Evolutionary conservation across 2,113 vertebrate genomes (phyloP).

Genomic region (Hyla sarda): DNA sequence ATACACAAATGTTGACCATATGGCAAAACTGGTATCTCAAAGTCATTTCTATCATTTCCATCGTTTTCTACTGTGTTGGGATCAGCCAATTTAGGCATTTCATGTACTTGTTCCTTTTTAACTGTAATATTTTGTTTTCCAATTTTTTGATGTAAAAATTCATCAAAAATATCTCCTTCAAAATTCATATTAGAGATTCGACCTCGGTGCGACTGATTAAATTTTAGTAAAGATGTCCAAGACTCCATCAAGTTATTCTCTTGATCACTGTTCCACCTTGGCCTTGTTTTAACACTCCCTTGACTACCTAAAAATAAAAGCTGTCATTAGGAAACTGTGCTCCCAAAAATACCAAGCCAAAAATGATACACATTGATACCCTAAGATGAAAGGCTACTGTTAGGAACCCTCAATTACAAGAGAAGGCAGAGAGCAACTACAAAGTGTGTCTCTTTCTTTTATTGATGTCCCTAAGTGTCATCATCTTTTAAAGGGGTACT

Average conservation of each 20-base stretch:
- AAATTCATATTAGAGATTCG: constrained; percentile 87
- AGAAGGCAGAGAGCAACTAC: no score
- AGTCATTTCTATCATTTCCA: constrained; percentile 71
- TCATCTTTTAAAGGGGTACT: no score
- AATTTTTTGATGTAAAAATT: constrained; percentile 88
- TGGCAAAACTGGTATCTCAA: constrained; percentile 92
- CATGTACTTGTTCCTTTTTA: constrained; percentile 62
- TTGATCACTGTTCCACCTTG: constrained; percentile 74
- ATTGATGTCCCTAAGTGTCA: no score
- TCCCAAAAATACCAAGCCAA: background rate
- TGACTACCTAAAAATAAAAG: constrained; percentile 67
- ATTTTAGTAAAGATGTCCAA: constrained; percentile 88
- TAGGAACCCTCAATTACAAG: no score
- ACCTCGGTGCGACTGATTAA: constrained; percentile 89
- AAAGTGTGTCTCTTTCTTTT: no score
- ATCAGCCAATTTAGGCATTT: constrained; percentile 64
- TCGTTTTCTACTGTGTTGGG: constrained; percentile 64
- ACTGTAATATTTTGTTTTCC: constrained; percentile 59
- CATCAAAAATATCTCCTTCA: constrained; percentile 90
- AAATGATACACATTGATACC: no score
- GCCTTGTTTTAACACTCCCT: constrained; percentile 34
- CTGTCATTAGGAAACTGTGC: background rate
- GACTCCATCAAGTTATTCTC: constrained; percentile 87
- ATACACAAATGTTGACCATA: constrained; percentile 84
- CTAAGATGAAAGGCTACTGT: background rate